Conservation (phyloP, 2,113 vertebrate genomes). For the Mustelus asterias region DNA sequence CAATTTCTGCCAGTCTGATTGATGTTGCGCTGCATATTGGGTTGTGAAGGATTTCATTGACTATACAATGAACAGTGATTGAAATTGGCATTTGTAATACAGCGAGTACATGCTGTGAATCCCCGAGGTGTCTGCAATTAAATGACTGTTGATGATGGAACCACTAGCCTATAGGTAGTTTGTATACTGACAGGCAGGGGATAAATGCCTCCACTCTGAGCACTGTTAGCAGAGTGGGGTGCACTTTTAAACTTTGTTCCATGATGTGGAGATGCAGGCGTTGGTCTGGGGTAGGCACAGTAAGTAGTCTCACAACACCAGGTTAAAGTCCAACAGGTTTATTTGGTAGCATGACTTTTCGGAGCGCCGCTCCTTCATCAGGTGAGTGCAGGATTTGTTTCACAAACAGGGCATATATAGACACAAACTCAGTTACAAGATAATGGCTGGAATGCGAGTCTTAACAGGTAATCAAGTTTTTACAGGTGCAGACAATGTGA, state of each 20-base stretch:
- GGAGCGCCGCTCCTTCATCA: no score
- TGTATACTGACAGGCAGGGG: not conserved
- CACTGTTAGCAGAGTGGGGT: not conserved
- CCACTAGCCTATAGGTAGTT: not conserved
- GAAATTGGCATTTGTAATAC: slow-evolving; percentile 33
- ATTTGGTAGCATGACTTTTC: not conserved
- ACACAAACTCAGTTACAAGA: no score
- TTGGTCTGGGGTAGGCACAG: no score
- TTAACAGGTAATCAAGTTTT: no score
- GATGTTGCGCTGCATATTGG: not conserved
- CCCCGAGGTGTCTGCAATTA: slow-evolving; percentile 7
- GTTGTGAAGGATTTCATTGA: slow-evolving; percentile 9
- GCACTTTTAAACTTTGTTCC: not conserved
- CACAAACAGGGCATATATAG: no score
- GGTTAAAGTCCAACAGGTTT: not conserved
- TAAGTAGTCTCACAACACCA: no score
- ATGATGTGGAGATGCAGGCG: no score
- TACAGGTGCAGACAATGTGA: no score
- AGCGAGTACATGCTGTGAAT: slow-evolving; percentile 16
- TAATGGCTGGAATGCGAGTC: no score
- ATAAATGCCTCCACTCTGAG: not conserved
- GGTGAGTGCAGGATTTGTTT: no score
- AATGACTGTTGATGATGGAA: not conserved
- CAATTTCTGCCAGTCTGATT: not conserved
- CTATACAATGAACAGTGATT: slow-evolving; percentile 15